Evolutionary conservation across 1,140 invertebrate species (phyloP).

Genomic region (Philaenus spumarius): DNA sequence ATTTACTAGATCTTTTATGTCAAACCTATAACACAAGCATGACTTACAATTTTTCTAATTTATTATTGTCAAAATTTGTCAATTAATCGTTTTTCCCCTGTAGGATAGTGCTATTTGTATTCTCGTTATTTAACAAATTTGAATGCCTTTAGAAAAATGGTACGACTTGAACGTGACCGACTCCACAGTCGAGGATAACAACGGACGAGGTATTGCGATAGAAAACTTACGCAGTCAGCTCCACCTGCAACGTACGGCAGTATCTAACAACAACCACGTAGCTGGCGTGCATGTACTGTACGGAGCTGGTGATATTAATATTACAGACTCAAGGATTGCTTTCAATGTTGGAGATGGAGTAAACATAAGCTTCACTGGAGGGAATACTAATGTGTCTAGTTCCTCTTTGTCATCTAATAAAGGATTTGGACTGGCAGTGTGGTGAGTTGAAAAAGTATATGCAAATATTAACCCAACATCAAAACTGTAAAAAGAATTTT

Average conservation of each 20-base stretch:
- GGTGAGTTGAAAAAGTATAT: conserved; percentile 21
- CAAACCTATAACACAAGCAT: no score
- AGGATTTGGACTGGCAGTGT: conserved; percentile 73
- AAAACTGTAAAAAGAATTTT: no score
- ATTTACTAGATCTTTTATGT: no score
- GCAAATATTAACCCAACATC: no score
- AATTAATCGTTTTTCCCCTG: no score
- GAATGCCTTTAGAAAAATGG: conserved; percentile 55
- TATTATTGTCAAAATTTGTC: no score
- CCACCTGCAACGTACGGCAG: conserved; percentile 67
- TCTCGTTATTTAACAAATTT: no score
- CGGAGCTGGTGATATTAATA: conserved; percentile 86
- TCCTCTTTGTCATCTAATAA: conserved; percentile 72
- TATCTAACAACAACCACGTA: conserved; percentile 82
- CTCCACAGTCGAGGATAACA: conserved; percentile 79
- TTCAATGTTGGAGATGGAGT: conserved; percentile 89
- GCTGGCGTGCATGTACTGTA: conserved; percentile 74
- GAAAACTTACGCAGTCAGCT: conserved; percentile 77
- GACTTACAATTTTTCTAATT: no score
- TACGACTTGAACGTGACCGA: conserved; percentile 84
- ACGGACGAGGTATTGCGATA: conserved; percentile 82
- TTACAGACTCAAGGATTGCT: conserved; percentile 81
- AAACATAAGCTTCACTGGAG: conserved; percentile 88
- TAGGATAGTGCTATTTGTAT: no score
- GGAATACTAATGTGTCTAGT: conserved; percentile 79